Conservation (phyloP, 2,113 vertebrate species). For the Nycticorax nycticorax region DNA sequence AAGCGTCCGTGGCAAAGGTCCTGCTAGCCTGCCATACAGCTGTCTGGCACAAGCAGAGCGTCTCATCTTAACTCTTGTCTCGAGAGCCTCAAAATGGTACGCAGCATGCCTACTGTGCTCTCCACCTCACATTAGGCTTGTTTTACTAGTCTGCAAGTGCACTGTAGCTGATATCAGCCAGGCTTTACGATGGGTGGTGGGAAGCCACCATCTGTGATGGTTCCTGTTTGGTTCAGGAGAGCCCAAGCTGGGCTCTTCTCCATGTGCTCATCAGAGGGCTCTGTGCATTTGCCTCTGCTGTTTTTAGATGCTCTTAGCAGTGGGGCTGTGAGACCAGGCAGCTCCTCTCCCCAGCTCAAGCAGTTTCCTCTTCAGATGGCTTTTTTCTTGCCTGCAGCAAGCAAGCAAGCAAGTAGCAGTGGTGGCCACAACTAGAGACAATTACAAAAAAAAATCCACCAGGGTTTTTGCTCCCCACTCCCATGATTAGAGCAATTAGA, state of each 20-base stretch:
- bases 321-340: neutral
- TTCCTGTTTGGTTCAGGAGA: neutral
- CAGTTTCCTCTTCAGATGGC: neutral
- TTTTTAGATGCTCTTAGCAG: neutral
- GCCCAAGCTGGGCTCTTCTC: neutral
- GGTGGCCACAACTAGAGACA: neutral
- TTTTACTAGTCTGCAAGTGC: neutral
- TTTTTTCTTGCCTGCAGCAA: neutral
- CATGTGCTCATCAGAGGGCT: neutral
- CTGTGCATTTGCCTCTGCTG: neutral
- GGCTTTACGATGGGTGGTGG: neutral
- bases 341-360: neutral
- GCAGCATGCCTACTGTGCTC: neutral
- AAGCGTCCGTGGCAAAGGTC: accelerated
- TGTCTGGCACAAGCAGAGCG: neutral
- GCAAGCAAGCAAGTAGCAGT: no score
- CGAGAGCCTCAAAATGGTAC: neutral
- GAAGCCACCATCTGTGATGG: neutral
- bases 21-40: neutral
- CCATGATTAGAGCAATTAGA: neutral
- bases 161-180: neutral
- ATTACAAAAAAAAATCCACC: neutral
- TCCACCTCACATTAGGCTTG: neutral
- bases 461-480: neutral
- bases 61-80: neutral